Conservation (phyloP, 2,113 vertebrate species). For the Albula goreensis region DNA sequence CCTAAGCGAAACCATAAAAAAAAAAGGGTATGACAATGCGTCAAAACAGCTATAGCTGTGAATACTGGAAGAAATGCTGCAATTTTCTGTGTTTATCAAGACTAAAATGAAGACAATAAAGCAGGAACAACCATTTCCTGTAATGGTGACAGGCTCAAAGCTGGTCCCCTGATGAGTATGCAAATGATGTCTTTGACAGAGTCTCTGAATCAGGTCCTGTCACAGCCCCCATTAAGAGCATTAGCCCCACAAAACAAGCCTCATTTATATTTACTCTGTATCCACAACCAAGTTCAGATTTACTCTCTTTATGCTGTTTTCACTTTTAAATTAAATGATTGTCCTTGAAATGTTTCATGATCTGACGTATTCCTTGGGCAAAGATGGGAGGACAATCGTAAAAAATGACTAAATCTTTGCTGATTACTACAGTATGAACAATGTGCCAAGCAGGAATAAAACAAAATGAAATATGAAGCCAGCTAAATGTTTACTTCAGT, state of each 20-base stretch:
- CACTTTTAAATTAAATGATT: background rate
- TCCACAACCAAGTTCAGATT: background rate
- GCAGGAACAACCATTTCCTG: background rate
- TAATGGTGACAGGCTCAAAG: constrained; percentile 6
- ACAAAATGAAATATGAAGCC: background rate
- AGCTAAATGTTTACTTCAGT: background rate
- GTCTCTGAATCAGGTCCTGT: background rate
- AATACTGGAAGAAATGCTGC: background rate
- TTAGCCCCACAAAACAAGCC: background rate
- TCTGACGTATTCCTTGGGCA: background rate
- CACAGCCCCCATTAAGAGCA: background rate
- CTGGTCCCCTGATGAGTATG: background rate
- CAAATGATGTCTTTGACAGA: background rate
- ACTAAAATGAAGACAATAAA: background rate
- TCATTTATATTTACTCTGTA: background rate
- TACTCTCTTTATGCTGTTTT: background rate
- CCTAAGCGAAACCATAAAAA: background rate
- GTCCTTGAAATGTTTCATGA: background rate
- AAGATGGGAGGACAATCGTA: background rate
- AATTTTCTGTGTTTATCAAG: background rate
- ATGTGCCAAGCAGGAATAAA: background rate
- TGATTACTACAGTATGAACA: constrained; percentile 2
- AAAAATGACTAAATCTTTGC: background rate
- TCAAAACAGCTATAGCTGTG: background rate
- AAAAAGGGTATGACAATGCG: background rate